Evolutionary conservation across 2,888 invertebrate genomes (phyloP).

Genomic region (Thalpophila matura): DNA sequence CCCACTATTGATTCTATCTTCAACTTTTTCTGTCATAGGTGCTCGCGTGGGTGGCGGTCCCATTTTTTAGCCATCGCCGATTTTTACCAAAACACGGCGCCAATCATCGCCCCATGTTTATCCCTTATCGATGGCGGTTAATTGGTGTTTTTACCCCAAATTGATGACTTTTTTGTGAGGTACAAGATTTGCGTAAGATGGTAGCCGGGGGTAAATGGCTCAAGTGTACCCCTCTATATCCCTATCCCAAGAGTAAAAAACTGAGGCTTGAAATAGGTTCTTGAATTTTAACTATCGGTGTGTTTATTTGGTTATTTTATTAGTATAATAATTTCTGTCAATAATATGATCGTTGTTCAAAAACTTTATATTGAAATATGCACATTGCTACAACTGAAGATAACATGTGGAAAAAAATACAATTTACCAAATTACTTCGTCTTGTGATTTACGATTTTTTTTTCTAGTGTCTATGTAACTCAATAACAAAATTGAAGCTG

Average conservation of each 20-base stretch:
- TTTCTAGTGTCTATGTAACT: slow-evolving; percentile 24
- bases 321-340: slow-evolving; percentile 1
- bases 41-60: slow-evolving; percentile 68
- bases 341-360: slow-evolving; percentile 24
- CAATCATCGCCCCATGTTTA: slow-evolving; percentile 72
- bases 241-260: slow-evolving; percentile 6
- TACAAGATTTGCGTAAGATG: slow-evolving; percentile 74
- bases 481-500: slow-evolving; percentile 49
- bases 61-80: slow-evolving; percentile 68
- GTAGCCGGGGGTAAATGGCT: slow-evolving; percentile 64
- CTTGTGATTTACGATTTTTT: background rate
- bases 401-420: slow-evolving; percentile 9
- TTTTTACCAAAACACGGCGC: slow-evolving; percentile 74
- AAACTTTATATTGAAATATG: slow-evolving; percentile 3
- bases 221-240: slow-evolving; percentile 32
- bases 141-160: slow-evolving; percentile 81
- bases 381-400: slow-evolving; percentile 13
- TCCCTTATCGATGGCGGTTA: slow-evolving; percentile 76
- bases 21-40: slow-evolving; percentile 49
- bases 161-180: slow-evolving; percentile 63
- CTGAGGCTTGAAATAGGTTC: background rate
- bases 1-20: background rate
- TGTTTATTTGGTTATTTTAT: slow-evolving; percentile 24
- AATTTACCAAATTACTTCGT: slow-evolving; percentile 19
- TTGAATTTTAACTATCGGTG: slow-evolving; percentile 3